Base-by-base conservation (phyloP, 2,888 invertebrate species). In the Cryptops parisi region DNA sequence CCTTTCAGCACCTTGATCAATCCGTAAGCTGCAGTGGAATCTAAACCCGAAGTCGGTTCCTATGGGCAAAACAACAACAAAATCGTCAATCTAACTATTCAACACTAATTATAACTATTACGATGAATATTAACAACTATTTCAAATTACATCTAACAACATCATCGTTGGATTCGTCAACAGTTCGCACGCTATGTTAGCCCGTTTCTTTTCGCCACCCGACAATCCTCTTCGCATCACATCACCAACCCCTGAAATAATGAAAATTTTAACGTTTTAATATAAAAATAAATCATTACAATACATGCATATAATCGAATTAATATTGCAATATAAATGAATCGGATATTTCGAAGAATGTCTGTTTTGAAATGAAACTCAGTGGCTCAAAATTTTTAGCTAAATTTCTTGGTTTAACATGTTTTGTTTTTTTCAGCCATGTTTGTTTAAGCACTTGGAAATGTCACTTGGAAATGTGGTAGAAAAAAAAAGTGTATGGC, bases 11-110 rank as follows among this genome's bases (percentile, higher is more conserved):
- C 79, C 58, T 76, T 73, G 75, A 86, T 83, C 58, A 86, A 67
- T 60, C 78, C 78, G 64, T 79, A 78, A 22, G 85, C 84, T 57
- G 84, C 80, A 67, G 82, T 81, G 27, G 84, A 84, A 68, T 86
- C 86, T 63, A 86, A 72, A 26, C 85, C 85, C 39, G 84, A 84
- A 19, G 85, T 86, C 12, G 85, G 84, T 68, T 86, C 85, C 85
- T 85, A 65, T 17, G 65, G 52, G 21, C 4, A 5, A 12, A 46
- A 46, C 21, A 46, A 46, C 22, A 46, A 48, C 27, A 38, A 19
- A 48, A 25, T 17, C 3, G 17, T 40, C 48, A 53, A 40, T 48
- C 5, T 45, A 25, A 39, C 19, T 47, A 25, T 19, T 5, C 12
- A 48, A 23, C 22, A 24, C 12, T n/a, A 15, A 24, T 21, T 3